Conservation (phyloP, 2,113 vertebrate genomes). For the Erythrocebus patas region DNA sequence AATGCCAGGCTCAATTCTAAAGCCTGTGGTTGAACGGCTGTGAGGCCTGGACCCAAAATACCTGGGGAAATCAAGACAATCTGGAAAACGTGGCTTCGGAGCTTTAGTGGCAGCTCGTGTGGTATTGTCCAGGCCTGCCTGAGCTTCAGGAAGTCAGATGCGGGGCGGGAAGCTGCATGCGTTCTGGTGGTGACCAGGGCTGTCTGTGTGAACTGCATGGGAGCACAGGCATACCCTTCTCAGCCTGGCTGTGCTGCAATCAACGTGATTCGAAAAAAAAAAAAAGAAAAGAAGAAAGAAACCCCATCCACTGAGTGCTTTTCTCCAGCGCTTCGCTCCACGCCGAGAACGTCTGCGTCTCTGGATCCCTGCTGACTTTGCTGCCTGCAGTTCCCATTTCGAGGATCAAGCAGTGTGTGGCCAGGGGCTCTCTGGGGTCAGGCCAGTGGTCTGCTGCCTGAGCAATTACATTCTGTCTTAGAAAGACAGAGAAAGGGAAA, state of each 20-base stretch:
- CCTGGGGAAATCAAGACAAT: constrained; percentile 22
- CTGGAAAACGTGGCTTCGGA: background rate
- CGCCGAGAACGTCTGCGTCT: background rate
- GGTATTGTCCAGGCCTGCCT: background rate
- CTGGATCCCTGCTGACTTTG: background rate
- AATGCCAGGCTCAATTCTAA: constrained; percentile 50
- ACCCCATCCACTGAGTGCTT: accelerated
- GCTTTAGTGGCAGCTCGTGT: background rate
- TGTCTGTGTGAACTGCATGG: accelerated
- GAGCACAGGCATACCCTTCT: accelerated
- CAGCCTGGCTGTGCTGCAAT: background rate
- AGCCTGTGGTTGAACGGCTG: background rate
- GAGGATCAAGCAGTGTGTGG: background rate
- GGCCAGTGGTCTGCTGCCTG: background rate
- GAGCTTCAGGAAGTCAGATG: background rate
- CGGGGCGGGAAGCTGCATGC: background rate
- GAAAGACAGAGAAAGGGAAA: background rate
- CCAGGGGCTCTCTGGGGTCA: background rate
- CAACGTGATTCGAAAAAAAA: background rate
- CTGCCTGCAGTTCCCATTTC: background rate
- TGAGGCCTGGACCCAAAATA: constrained; percentile 23
- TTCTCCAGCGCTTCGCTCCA: too few relatives aligned
- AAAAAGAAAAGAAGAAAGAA: background rate
- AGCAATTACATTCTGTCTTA: background rate
- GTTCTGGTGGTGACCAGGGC: background rate